Evolutionary conservation across 2,113 vertebrate genomes (phyloP).

Genomic region (Mobula hypostoma): DNA sequence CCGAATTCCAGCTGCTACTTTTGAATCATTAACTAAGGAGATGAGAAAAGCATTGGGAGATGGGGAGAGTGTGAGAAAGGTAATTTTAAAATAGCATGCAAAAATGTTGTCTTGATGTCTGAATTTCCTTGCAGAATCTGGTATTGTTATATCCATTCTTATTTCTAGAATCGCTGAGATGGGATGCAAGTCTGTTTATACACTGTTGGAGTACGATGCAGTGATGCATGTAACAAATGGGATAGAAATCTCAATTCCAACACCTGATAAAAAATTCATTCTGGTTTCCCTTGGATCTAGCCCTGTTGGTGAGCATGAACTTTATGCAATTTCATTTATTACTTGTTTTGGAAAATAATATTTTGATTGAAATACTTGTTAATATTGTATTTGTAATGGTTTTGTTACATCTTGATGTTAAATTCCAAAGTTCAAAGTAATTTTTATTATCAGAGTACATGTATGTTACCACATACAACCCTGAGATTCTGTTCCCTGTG

Average conservation of each 20-base stretch:
- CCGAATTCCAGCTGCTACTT: not conserved
- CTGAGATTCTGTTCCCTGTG: too few relatives aligned
- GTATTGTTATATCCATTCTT: not conserved
- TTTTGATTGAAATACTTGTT: not conserved
- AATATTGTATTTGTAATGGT: not conserved
- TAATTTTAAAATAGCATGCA: not conserved
- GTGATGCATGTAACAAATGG: conserved; percentile 47
- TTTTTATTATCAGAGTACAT: too few relatives aligned
- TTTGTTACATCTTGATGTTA: not conserved
- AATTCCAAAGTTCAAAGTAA: not conserved
- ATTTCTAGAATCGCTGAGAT: conserved; percentile 60
- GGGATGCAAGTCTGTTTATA: conserved; percentile 37
- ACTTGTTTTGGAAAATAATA: not conserved
- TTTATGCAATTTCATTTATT: not conserved
- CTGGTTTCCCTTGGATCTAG: conserved; percentile 51
- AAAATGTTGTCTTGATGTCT: not conserved
- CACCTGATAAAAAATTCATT: conserved; percentile 67
- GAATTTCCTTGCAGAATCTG: not conserved
- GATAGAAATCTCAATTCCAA: conserved; percentile 44
- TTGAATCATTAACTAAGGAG: not conserved
- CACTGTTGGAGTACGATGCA: conserved; percentile 63
- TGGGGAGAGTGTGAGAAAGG: not conserved
- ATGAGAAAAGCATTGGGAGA: not conserved
- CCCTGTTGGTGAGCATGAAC: conserved; percentile 12
- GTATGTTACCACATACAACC: too few relatives aligned